These are phyloP conservation scores for Xiphophorus couchianus DNA, from an alignment of 2,113 vertebrate species.

Conservation along the genomic window DNA sequence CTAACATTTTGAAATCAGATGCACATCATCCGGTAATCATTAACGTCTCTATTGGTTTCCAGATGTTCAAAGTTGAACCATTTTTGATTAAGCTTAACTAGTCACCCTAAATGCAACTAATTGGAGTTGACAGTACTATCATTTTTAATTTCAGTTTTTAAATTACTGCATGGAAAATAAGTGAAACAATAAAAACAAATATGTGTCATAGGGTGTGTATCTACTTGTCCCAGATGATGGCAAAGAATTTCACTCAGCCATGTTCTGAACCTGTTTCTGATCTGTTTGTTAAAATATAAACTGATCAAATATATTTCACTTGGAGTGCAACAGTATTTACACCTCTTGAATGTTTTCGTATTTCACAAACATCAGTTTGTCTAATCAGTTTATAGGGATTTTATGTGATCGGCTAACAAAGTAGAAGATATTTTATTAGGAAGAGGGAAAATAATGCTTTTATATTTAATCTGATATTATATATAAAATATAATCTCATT, in stretches of 20 bases:
- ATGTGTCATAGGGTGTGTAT: constrained; percentile 2
- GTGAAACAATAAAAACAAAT: background rate
- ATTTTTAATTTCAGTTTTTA: background rate
- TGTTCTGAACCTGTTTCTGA: background rate
- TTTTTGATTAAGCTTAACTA: background rate
- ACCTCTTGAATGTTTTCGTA: background rate
- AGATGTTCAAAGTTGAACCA: background rate
- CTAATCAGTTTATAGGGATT: background rate
- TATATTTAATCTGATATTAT: no score
- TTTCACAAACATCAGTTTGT: background rate
- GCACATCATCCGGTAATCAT: background rate
- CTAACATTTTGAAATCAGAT: background rate
- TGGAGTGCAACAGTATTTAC: background rate
- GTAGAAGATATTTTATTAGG: background rate
- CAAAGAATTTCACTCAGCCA: background rate
- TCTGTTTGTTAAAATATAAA: no score
- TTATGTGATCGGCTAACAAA: background rate
- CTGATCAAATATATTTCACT: background rate
- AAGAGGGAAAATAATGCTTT: background rate
- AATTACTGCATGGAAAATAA: background rate
- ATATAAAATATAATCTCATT: no score
- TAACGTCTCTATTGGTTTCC: background rate
- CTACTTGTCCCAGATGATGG: background rate
- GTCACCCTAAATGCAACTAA: no score
- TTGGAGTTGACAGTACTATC: background rate